phyloP scores from a whole-genome alignment of 2,797 vertebrate species.

The Halcyon chelicuti region DNA sequence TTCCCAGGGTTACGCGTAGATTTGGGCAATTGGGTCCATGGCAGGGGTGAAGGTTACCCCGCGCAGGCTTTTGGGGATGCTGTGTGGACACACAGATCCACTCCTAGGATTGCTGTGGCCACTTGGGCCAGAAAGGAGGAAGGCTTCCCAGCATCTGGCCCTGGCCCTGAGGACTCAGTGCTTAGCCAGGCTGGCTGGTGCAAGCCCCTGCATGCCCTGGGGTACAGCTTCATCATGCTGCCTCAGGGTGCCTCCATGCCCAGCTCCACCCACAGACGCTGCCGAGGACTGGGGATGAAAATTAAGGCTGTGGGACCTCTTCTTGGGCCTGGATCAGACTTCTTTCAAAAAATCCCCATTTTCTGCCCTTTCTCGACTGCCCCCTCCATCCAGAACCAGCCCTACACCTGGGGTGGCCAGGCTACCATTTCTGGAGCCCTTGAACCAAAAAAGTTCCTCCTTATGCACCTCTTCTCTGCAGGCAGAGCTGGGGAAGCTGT shows the following conservation, averaged over 20 bases:
- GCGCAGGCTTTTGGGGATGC: neutral
- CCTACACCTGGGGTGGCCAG: neutral
- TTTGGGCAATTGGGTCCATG: rapidly evolving
- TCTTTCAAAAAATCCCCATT: neutral
- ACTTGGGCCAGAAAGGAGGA: neutral
- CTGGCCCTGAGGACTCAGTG: neutral
- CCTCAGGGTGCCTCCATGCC: neutral
- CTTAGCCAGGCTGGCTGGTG: neutral
- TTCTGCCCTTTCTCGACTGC: neutral
- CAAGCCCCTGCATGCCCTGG: neutral
- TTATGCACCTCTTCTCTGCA: neutral
- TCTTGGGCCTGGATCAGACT: neutral
- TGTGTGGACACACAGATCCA: neutral
- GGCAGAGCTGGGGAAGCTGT: neutral
- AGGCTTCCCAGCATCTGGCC: neutral
- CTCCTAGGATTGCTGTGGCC: neutral
- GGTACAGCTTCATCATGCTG: neutral
- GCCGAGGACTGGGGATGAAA: neutral
- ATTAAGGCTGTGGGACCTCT: neutral
- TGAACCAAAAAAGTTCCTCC: neutral
- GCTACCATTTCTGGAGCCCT: neutral
- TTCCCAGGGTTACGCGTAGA: neutral
- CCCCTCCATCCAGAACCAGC: neutral
- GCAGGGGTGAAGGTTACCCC: neutral
- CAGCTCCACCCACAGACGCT: neutral